These are phyloP conservation scores for Amblyteles armatorius DNA, from an alignment of 2,888 invertebrate species.

Conservation along the genomic window DNA sequence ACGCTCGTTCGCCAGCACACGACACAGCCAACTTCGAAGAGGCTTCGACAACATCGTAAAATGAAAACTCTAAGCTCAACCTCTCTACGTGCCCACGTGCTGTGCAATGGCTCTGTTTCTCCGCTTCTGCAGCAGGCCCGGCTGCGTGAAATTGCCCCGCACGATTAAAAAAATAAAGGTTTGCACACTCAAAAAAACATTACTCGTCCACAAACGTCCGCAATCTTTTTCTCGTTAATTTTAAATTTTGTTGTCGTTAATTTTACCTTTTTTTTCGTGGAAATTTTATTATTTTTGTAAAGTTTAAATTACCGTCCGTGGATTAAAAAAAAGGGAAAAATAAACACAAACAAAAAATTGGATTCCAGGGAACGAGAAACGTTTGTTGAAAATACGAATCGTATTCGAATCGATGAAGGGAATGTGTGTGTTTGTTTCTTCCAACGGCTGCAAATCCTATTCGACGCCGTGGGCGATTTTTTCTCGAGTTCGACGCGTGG, in stretches of 20 bases:
- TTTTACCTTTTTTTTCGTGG: too few relatives aligned
- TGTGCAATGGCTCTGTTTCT: conserved; percentile 1
- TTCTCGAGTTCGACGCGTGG: not conserved
- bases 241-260: too few relatives aligned
- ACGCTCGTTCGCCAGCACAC: conserved; percentile 64
- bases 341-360: too few relatives aligned
- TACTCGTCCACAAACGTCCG: too few relatives aligned
- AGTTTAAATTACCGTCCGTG: too few relatives aligned
- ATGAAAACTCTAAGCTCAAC: conserved; percentile 16
- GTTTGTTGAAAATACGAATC: too few relatives aligned
- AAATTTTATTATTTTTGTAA: too few relatives aligned
- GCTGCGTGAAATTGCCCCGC: not conserved
- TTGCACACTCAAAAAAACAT: not conserved
- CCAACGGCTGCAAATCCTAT: not conserved
- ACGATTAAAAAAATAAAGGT: not conserved
- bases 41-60: conserved; percentile 44
- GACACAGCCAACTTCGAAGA: conserved; percentile 23
- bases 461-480: not conserved
- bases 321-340: too few relatives aligned
- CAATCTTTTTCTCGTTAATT: too few relatives aligned
- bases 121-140: not conserved
- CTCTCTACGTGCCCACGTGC: conserved; percentile 25
- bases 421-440: not conserved
- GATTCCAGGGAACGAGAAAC: too few relatives aligned
- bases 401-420: not conserved